Evolutionary conservation across 2,888 invertebrate species (phyloP), one percentile per base, ranked within the genome.

Genomic region (Plagodis dolabraria): DNA sequence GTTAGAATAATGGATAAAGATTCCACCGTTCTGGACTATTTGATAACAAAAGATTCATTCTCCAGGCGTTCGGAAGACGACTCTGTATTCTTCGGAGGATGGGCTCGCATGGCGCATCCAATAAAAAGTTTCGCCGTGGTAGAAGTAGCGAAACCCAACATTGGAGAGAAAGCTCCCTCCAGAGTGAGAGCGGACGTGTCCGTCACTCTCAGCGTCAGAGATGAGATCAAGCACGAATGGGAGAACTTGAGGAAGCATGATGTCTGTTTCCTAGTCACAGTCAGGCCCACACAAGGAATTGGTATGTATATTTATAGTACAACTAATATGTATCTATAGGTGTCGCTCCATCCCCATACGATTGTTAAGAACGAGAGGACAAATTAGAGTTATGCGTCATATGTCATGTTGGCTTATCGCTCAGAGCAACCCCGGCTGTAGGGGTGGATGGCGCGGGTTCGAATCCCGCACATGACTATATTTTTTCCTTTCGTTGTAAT

Each of bases 61-160:
- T 50, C 60, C 76, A 96, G 96, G 97, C 94, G 95, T 82, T 93
- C 98, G 0, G 99, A 99, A 93, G 98, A 98, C 80, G 95, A 94
- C 0, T 95, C 94, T 53, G 95, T 96, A 0, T 96, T 97, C 75
- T 99, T 98, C 89, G 99, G 99, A 10, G 99, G 99, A 2, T 99
- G 99, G 99, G 99, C 99, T 0, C 94, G 99, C 64, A 99, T 99
- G 99, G 99, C 99, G 0, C 96, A 99, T 73, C 98, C 99, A 0
- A 96, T 99, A 57, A 94, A 96, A 7, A 96, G 96, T 61, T 99
- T 99, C 87, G 96, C 97, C 4, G 97, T 99, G 0, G 98, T 99
- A 0, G 99, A 99, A 90, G 98, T 99, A 7, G 96, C 97, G 0
- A 97, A 97, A 76, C 97, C 98, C 0, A 97, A 97, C 81, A 96